Evolutionary conservation across 2,797 vertebrate species (phyloP), one percentile per base, ranked within the genome.

Genomic region (Ctenochaetus hawaiiensis): DNA sequence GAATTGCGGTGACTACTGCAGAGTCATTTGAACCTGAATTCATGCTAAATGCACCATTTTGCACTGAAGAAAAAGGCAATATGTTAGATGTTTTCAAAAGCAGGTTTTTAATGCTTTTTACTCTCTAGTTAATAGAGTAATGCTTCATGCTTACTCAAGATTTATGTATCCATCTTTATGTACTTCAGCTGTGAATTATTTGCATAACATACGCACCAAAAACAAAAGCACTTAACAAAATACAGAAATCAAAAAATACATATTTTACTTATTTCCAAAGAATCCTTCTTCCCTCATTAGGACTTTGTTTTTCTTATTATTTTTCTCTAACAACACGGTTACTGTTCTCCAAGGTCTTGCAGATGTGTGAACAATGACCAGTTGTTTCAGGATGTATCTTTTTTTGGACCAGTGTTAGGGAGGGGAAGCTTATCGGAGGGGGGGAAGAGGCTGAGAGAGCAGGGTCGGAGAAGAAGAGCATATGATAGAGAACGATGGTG

Each of bases 401-500:
- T 34, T 49, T 58, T 53, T 4, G 17, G 26, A 41, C 17, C 30
- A n/a, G 17, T 37, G 57, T 6, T 20, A 30, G 45, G 37, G 57
- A 9, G 30, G 39, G 45, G 39, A 37, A 45, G 17, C 20, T 41
- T 34, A 43, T 56, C 2, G 20, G 39, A 58, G 47, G 2, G 12
- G 12, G 52, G 53, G 2, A 26, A 65, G 44, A 44, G 17, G 41
- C n/a, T 0, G 18, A 49, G 23, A 51, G 67, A 26, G 41, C 22
- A 11, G 39, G 7, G 26, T 4, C 4, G 17, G 13, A 44, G 51
- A 23, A 47, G 45, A 51, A 4, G 64, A 76, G 61, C 77, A 75
- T 54, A 66, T 68, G 87, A 81, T 58, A 4, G 57, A 67, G 76
- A 51, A 18, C 1, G 68, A 84, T 69, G 71, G 70, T 57, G 74